A percentile compares a stretch with the other conserved stretches of the same genome.
These are phyloP conservation scores for Chrysotoxum bicinctum DNA, from an alignment of 2,888 invertebrate species.

Conservation along the genomic window DNA sequence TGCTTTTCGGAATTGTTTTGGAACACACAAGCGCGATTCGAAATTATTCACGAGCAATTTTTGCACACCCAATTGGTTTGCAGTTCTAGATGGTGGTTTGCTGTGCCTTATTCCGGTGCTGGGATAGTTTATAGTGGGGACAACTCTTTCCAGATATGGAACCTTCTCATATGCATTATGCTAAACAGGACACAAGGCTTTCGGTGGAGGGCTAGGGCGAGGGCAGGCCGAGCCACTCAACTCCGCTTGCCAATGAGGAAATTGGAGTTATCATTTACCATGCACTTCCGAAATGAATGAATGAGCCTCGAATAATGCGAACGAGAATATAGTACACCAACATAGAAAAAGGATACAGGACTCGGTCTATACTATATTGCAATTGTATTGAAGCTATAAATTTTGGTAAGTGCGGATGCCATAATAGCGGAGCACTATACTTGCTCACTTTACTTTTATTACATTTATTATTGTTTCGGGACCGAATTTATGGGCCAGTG, in stretches of 20 bases:
- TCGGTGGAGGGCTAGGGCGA: constrained; percentile 5
- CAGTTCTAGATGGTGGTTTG: neutral
- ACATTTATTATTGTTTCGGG: constrained; percentile 70
- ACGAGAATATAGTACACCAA: neutral
- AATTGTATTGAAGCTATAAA: constrained; percentile 63
- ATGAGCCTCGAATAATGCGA: constrained; percentile 40
- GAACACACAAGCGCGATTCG: constrained; percentile 65
- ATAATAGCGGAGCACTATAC: constrained; percentile 63
- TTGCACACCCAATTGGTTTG: constrained; percentile 66
- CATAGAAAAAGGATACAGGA: constrained; percentile 56
- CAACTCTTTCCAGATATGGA: neutral
- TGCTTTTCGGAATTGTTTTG: constrained; percentile 65
- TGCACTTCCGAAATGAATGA: constrained; percentile 69
- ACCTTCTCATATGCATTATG: constrained; percentile 67
- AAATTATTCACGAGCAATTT: constrained; percentile 70
- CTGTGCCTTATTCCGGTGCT: neutral
- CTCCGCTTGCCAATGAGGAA: constrained; percentile 61
- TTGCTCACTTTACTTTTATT: constrained; percentile 68
- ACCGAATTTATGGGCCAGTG: constrained; percentile 54
- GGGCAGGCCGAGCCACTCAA: constrained; percentile 63
- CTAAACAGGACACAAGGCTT: constrained; percentile 63
- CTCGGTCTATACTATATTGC: constrained; percentile 38
- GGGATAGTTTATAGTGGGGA: neutral
- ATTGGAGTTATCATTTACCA: constrained; percentile 71
- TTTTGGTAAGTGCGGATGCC: constrained; percentile 68